These are phyloP conservation scores for Platysternon megacephalum DNA, from an alignment of 2,113 vertebrate species.

Conservation along the genomic window DNA sequence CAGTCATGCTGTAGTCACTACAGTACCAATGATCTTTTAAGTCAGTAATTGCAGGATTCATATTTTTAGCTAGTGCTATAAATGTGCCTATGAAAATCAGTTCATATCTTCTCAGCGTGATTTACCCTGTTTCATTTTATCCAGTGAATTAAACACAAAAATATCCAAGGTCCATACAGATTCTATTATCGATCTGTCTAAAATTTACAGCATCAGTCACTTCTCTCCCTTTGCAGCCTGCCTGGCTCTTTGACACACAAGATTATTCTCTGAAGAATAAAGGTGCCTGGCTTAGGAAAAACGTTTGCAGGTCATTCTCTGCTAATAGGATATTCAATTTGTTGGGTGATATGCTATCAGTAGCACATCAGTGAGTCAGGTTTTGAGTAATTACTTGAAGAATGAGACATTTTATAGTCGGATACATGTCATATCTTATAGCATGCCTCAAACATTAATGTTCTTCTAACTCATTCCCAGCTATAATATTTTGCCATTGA, in stretches of 20 bases:
- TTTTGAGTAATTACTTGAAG: not conserved
- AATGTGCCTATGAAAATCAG: conserved; percentile 44
- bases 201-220: not conserved
- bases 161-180: not conserved
- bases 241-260: not conserved
- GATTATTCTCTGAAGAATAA: fast-evolving
- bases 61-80: conserved; percentile 11
- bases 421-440: not conserved
- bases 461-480: not conserved
- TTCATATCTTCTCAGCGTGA: conserved; percentile 31
- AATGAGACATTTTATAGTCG: not conserved
- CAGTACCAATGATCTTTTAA: not conserved
- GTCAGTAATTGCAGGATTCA: conserved; percentile 42
- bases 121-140: conserved; percentile 60
- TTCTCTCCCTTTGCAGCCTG: fast-evolving
- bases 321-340: fast-evolving
- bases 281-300: fast-evolving
- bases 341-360: not conserved
- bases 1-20: not conserved
- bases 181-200: not conserved
- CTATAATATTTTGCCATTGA: conserved; percentile 1
- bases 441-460: not conserved
- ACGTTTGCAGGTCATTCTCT: fast-evolving
- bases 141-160: conserved; percentile 43
- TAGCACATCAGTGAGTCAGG: not conserved